Conservation (phyloP, 1,140 invertebrate genomes). For the Lamellibrachia luymesi region DNA sequence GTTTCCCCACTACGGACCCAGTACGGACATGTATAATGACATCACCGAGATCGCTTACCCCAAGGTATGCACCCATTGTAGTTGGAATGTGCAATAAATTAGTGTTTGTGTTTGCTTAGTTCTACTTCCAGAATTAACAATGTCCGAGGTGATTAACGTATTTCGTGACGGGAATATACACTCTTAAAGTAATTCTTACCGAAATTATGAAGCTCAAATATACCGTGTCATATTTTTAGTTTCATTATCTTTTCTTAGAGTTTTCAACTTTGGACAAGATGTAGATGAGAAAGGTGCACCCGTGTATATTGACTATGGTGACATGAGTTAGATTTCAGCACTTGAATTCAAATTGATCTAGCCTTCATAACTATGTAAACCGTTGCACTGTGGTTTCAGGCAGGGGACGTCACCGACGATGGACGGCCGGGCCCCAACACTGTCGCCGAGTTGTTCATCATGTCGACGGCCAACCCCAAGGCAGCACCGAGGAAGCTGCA, state of each 20-base stretch:
- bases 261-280: too few relatives aligned
- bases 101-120: not conserved
- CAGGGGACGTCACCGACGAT: not conserved
- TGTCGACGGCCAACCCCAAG: not conserved
- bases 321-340: too few relatives aligned
- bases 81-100: not conserved
- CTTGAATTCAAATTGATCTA: too few relatives aligned
- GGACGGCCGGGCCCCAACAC: not conserved
- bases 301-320: too few relatives aligned
- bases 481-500: not conserved
- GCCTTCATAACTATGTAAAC: not conserved
- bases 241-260: too few relatives aligned
- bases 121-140: not conserved
- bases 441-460: not conserved
- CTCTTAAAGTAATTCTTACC: too few relatives aligned
- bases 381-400: not conserved
- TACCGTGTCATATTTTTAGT: too few relatives aligned
- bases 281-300: too few relatives aligned
- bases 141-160: too few relatives aligned
- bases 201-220: too few relatives aligned
- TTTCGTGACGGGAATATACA: too few relatives aligned
- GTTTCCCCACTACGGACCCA: not conserved
- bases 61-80: conserved; percentile 5
- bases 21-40: not conserved
- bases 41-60: not conserved